Conservation (phyloP, 2,888 invertebrate species). For the Cephus sareptanus region DNA sequence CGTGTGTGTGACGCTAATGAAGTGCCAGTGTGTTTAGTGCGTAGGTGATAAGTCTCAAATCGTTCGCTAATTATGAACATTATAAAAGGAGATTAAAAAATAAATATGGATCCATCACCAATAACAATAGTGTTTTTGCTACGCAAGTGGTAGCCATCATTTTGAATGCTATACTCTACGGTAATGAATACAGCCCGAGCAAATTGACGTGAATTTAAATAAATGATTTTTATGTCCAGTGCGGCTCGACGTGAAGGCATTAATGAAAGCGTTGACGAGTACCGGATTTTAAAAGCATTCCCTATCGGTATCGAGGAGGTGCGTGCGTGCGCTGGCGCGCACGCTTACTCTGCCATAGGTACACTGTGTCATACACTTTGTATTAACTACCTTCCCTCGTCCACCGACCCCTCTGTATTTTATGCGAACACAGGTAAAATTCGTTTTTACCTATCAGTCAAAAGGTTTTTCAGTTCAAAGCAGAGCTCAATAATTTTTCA, state of each 20-base stretch:
- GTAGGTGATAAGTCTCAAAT: not conserved
- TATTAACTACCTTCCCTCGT: not conserved
- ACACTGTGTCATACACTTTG: not conserved
- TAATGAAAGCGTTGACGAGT: not conserved
- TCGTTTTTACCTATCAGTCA: not conserved
- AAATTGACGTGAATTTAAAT: constrained; percentile 6
- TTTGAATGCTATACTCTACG: constrained; percentile 34
- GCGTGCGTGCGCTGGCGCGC: not conserved
- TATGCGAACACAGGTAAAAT: not conserved
- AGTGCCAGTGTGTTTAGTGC: not conserved
- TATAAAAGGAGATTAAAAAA: not conserved
- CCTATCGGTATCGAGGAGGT: not conserved
- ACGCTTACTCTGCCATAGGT: not conserved
- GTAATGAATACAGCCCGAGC: not conserved
- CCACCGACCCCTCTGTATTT: not conserved
- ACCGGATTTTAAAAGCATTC: not conserved
- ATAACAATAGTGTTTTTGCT: not conserved
- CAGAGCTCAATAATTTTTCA: not conserved
- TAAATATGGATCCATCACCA: not conserved
- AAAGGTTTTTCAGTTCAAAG: not conserved
- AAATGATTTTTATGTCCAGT: constrained; percentile 2
- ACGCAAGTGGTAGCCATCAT: constrained; percentile 31
- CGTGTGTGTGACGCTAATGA: not conserved
- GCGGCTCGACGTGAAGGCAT: not conserved
- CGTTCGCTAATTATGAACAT: not conserved